Percentiles rank a stretch among this genome's conserved stretches.
These are phyloP conservation scores for Ovibos moschatus DNA, from an alignment of 2,113 vertebrate genomes.

Conservation along the genomic window DNA sequence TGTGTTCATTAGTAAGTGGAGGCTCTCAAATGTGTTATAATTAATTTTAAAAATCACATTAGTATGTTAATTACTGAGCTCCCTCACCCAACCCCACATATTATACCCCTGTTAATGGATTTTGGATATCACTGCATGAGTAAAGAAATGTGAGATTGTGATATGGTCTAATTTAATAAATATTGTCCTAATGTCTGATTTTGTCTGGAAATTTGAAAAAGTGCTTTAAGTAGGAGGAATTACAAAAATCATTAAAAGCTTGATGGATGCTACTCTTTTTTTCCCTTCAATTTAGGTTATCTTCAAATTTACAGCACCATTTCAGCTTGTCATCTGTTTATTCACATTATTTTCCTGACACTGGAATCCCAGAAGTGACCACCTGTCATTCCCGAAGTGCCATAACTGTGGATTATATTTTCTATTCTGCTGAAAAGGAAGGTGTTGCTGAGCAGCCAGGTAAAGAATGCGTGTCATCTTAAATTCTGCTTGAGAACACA, in stretches of 20 bases:
- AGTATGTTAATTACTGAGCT: not conserved
- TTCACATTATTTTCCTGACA: slow-evolving; percentile 86
- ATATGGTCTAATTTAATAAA: not conserved
- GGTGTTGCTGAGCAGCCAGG: slow-evolving; percentile 75
- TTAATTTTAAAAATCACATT: not conserved
- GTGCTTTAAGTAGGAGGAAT: not conserved
- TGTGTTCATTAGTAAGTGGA: not conserved
- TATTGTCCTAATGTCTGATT: not conserved
- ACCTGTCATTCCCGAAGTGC: slow-evolving; percentile 93
- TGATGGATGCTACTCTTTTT: not conserved
- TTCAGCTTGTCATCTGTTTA: slow-evolving; percentile 93
- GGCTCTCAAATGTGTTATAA: not conserved
- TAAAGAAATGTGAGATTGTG: not conserved
- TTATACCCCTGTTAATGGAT: not conserved
- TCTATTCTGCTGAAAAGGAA: slow-evolving; percentile 87
- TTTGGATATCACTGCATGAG: not conserved
- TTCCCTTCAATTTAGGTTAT: slow-evolving; percentile 62
- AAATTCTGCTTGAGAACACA: not conserved
- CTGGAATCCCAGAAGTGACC: slow-evolving; percentile 91
- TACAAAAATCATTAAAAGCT: slow-evolving; percentile 28
- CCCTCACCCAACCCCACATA: not conserved
- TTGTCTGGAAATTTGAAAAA: not conserved
- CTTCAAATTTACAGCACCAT: slow-evolving; percentile 84
- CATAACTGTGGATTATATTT: slow-evolving; percentile 96
- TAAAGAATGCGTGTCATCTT: slow-evolving; percentile 44